Base-by-base conservation (phyloP, 2,797 vertebrate species). In the Lagorchestes hirsutus region DNA sequence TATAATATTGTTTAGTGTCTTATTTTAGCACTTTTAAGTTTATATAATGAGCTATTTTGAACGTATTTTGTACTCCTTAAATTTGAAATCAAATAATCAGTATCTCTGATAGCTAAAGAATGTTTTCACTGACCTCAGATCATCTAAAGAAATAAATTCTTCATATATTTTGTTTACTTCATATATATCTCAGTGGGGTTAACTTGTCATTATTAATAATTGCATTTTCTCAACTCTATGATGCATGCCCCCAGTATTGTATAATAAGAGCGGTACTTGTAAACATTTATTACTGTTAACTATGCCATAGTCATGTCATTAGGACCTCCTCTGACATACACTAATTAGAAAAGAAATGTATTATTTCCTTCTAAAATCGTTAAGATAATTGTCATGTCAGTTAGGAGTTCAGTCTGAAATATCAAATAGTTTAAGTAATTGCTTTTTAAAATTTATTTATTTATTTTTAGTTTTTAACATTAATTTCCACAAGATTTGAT, bases 141-240 rank as follows among this genome's bases (percentile, higher is more conserved):
- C 94, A 96, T 28, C 40, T 93, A 34, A 16, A 87, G 46, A 56
- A 55, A 1, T 58, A 96, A 97, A 93, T 93, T 97, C 90, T 96
- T 56, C 67, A 46, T 91, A 93, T 93, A 97, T 24, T 93, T 62
- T 96, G 92, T 98, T 97, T 93, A 98, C 94, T 96, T 98, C 4
- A 6, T 96, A 95, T 55, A 94, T 54, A 46, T 97, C 96, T 92
- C 97, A 56, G 55, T 91, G 96, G 87, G 74, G 55, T 91, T 97
- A 96, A 97, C 96, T 97, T 98, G 94, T 94, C 96, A 97, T 93
- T 52, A 97, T 55, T 97, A 98, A 97, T 95, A 97, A 90, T 28
- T 92, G 18, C 3, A 90, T 90, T 95, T 97, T 98, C 95, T 93
- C 54, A 93, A 3, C 94, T 93, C 54, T 93, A 3, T 96, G 54